Conservation (phyloP, 2,113 vertebrate species). For the Gyps fulvus region DNA sequence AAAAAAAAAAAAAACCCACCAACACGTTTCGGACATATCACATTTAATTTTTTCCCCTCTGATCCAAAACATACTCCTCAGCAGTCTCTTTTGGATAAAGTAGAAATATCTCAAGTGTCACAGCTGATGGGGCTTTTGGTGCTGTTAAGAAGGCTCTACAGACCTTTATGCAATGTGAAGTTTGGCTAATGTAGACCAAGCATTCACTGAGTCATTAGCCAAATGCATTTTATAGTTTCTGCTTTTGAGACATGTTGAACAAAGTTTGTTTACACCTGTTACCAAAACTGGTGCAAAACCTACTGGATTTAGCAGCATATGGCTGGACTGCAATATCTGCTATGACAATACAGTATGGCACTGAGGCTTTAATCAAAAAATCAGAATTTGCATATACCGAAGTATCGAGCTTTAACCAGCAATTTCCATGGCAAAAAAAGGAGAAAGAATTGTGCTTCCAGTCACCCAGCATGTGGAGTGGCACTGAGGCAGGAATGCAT, state of each 20-base stretch:
- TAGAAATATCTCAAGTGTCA: neutral
- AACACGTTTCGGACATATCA: neutral
- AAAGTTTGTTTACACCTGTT: neutral
- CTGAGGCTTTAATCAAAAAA: neutral
- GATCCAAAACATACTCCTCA: neutral
- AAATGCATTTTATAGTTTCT: neutral
- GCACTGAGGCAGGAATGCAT: slow-evolving; percentile 46
- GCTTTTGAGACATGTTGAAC: neutral
- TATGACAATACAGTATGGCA: neutral
- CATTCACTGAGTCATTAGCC: neutral
- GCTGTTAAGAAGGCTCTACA: neutral
- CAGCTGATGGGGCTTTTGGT: neutral
- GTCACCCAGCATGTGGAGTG: neutral
- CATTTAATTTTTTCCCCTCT: neutral
- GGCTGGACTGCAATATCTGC: neutral
- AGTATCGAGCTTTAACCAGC: neutral
- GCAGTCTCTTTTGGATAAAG: neutral
- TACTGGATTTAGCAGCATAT: neutral
- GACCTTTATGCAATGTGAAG: neutral
- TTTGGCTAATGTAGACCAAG: neutral
- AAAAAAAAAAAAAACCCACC: too few relatives aligned
- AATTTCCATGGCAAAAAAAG: neutral
- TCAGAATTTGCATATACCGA: neutral
- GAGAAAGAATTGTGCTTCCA: neutral
- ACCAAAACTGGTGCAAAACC: neutral